A percentile compares a stretch with the other conserved stretches of the same genome.
Evolutionary conservation across 1,140 invertebrate genomes (phyloP).

Genomic region (Branchinecta lynchi): DNA sequence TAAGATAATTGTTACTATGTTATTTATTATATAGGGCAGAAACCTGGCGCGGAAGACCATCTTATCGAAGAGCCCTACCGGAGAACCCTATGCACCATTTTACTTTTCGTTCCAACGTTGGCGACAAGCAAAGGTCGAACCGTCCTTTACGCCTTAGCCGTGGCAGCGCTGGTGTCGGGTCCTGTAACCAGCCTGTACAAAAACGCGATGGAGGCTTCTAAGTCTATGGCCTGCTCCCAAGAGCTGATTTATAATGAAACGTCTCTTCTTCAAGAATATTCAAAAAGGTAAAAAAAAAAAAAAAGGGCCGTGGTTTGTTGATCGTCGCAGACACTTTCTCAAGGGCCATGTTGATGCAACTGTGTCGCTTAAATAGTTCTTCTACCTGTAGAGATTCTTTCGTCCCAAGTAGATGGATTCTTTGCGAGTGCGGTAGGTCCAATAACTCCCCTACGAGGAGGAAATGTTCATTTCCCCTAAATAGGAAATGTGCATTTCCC

Average conservation of each 20-base stretch:
- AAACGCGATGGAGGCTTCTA: not conserved
- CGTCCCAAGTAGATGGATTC: too few relatives aligned
- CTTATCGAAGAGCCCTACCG: not conserved
- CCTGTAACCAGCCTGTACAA: not conserved
- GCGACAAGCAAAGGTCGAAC: not conserved
- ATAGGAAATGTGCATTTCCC: too few relatives aligned
- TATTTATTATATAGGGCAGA: too few relatives aligned
- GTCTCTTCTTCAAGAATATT: not conserved
- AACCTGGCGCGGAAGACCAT: not conserved
- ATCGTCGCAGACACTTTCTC: too few relatives aligned
- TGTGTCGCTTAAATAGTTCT: too few relatives aligned
- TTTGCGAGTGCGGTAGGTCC: too few relatives aligned
- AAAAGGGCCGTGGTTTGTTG: too few relatives aligned
- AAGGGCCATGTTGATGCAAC: too few relatives aligned
- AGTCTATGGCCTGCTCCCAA: slow-evolving; percentile 2
- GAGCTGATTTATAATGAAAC: slow-evolving; percentile 7
- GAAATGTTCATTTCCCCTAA: too few relatives aligned
- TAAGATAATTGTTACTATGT: too few relatives aligned
- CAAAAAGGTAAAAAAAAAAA: not conserved
- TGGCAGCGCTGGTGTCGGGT: not conserved
- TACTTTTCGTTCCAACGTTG: not conserved
- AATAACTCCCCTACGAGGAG: too few relatives aligned
- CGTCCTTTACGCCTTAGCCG: not conserved
- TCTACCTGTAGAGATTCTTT: too few relatives aligned
- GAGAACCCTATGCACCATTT: not conserved